Conservation (phyloP, 2,888 invertebrate species). For the Amphimallon solstitiale region DNA sequence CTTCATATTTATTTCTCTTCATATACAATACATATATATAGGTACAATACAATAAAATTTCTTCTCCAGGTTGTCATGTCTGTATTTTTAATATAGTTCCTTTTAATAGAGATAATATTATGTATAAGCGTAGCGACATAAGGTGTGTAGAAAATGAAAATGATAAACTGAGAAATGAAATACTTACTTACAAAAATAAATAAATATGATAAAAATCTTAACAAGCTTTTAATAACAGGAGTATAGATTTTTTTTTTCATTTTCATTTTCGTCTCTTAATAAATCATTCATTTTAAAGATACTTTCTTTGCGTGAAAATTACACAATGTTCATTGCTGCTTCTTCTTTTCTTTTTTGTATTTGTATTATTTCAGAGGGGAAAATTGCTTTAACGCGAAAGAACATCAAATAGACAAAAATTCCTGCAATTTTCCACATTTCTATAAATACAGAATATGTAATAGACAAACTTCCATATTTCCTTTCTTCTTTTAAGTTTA, state of each 20-base stretch:
- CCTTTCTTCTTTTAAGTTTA: background rate
- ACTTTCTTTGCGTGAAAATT: background rate
- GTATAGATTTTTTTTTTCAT: background rate
- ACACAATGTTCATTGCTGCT: background rate
- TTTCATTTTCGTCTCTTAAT: background rate
- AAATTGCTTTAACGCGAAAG: background rate
- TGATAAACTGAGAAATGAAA: background rate
- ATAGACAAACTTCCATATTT: too few relatives aligned
- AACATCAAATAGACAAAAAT: too few relatives aligned
- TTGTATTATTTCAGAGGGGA: background rate
- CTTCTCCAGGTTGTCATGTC: too few relatives aligned
- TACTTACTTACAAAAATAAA: background rate
- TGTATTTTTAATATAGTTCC: background rate
- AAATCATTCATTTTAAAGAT: background rate
- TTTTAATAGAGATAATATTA: background rate
- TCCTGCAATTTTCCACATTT: too few relatives aligned
- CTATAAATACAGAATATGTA: too few relatives aligned
- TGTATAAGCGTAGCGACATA: too few relatives aligned
- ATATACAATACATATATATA: too few relatives aligned
- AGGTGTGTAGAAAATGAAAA: background rate
- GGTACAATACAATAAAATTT: too few relatives aligned
- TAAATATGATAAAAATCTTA: background rate
- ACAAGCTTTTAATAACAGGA: background rate
- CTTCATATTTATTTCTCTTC: too few relatives aligned
- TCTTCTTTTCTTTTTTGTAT: background rate